Evolutionary conservation across 2,797 vertebrate genomes (phyloP).

Genomic region (Lophius americanus): DNA sequence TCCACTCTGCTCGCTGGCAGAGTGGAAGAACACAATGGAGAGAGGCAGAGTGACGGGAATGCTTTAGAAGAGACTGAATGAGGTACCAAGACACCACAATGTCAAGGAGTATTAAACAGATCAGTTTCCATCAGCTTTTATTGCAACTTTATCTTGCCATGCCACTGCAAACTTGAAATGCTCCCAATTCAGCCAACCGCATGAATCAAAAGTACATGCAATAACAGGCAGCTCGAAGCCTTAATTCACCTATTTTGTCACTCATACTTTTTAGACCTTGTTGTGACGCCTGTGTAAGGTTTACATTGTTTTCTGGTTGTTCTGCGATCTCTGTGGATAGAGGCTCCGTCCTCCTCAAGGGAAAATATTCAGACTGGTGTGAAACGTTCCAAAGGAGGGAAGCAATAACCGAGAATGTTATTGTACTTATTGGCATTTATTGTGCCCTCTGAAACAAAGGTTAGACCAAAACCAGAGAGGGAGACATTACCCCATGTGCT

Average conservation of each 20-base stretch:
- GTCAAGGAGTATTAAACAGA: not conserved
- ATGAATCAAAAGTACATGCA: not conserved
- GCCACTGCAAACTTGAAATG: not conserved
- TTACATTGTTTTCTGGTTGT: constrained; percentile 44
- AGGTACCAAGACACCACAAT: not conserved
- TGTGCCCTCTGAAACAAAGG: constrained; percentile 55
- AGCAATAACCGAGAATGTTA: constrained; percentile 58
- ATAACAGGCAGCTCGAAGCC: constrained; percentile 4
- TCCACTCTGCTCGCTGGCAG: not conserved
- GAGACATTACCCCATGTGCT: constrained; percentile 59
- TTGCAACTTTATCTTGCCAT: not conserved
- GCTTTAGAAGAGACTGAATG: not conserved
- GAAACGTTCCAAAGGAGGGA: constrained; percentile 60
- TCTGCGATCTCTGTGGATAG: constrained; percentile 33
- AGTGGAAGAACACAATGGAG: not conserved
- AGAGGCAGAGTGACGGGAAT: not conserved
- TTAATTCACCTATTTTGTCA: constrained; percentile 7
- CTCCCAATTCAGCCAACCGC: not conserved
- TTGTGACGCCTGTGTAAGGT: not conserved
- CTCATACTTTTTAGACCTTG: constrained; percentile 7
- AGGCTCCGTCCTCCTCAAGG: constrained; percentile 29
- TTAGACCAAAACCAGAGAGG: constrained; percentile 59
- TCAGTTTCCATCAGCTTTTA: not conserved
- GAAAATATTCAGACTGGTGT: constrained; percentile 21
- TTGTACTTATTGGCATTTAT: constrained; percentile 66